Evolutionary conservation across 2,888 invertebrate species (phyloP), one percentile per base, ranked within the genome.

Genomic region (Odontocolon sp.): DNA sequence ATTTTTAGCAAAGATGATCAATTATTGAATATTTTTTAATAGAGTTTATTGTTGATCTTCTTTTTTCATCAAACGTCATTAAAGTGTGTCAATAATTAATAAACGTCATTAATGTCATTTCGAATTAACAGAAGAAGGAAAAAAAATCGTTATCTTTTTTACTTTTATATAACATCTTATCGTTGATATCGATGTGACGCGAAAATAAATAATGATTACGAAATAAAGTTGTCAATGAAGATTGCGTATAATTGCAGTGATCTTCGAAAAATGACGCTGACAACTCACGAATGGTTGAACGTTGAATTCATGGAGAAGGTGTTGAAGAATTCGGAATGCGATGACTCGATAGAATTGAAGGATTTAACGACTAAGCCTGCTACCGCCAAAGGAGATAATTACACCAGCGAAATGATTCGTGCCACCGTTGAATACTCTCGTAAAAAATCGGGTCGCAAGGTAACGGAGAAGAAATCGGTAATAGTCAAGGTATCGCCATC

Each of bases 401-500:
- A 90, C 45, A 84, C 86, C 3, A 90, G 90, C 77, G 87, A 89
- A n/a, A 88, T 90, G 87, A 56, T 85, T 18, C 87, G 90, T 1
- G 75, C 81, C 8, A 54, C 8, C 21, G 71, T 84, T 2, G 85
- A 89, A 38, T 86, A 81, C 52, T 69, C 80, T 0, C 80, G 71
- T 2, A 61, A 57, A 0, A 69, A 77, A 16, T 79, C 63, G 3
- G 71, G 59, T 11, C 57, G 84, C 82, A 38, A 9, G 21, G 70
- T 80, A 23, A 80, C 66, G 5, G 82, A 86, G 38, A 88, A 87
- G 31, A 85, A 42, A 73, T 69, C 87, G 0, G 42, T 89, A 2
- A 83, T 90, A 14, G 67, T 87, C 3, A 90, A 90, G 72, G 82
- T 91, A 2, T 84, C 88, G 5, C 92, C 92, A 16, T 90, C 90